Conservation (phyloP, 2,113 vertebrate species). For the Festucalex cinctus region DNA sequence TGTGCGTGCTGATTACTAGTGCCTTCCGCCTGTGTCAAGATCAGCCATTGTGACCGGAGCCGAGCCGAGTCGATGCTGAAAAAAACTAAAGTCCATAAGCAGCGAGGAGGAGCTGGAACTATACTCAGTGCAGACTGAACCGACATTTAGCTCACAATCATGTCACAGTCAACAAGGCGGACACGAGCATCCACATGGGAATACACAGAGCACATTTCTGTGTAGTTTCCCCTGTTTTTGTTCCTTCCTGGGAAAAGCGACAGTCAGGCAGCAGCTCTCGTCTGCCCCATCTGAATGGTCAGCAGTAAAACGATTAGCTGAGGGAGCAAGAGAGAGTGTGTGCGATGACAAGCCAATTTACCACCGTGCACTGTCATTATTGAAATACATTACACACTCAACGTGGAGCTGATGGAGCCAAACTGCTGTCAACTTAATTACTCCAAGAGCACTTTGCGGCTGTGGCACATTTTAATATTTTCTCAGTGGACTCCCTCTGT, state of each 20-base stretch:
- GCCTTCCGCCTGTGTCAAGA: constrained; percentile 49
- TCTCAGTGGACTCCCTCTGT: constrained; percentile 26
- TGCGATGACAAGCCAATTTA: constrained; percentile 57
- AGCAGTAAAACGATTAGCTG: constrained; percentile 62
- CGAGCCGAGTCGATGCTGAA: constrained; percentile 40
- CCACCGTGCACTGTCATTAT: constrained; percentile 52
- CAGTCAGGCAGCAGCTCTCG: constrained; percentile 24
- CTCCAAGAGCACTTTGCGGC: constrained; percentile 51
- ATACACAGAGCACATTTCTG: not conserved
- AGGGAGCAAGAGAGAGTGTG: constrained; percentile 32
- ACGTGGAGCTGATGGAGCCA: constrained; percentile 53
- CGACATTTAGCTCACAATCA: constrained; percentile 38
- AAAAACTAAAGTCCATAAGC: constrained; percentile 40
- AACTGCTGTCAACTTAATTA: constrained; percentile 66
- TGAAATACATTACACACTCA: constrained; percentile 63
- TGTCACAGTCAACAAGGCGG: constrained; percentile 4
- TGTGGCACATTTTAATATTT: constrained; percentile 59
- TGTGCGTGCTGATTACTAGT: constrained; percentile 42
- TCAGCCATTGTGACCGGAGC: constrained; percentile 50
- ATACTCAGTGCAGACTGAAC: constrained; percentile 40
- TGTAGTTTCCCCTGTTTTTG: constrained; percentile 11
- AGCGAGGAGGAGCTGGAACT: constrained; percentile 21
- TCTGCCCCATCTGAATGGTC: constrained; percentile 53
- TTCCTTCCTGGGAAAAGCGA: constrained; percentile 17
- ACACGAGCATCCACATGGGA: not conserved